Percentiles rank a stretch among this genome's conserved stretches.
These are phyloP conservation scores for Trachops cirrhosus DNA, from an alignment of 2,797 vertebrate species.

Conservation along the genomic window DNA sequence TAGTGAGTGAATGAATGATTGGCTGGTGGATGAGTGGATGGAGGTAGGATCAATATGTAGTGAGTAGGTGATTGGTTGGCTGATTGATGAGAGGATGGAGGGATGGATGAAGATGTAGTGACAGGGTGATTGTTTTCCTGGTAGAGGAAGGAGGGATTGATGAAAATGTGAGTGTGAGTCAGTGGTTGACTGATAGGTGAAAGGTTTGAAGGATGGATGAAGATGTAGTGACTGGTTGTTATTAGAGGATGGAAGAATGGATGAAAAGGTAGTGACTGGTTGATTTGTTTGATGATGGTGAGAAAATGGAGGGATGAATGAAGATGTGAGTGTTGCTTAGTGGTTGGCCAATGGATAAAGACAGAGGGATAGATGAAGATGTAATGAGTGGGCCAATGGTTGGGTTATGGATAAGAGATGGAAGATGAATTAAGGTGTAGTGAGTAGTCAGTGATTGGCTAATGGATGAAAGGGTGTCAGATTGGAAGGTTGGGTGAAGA, in stretches of 20 bases:
- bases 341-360: not conserved
- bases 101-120: not conserved
- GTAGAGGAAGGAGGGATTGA: no score
- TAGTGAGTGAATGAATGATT: not conserved
- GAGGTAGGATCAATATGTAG: not conserved
- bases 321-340: not conserved
- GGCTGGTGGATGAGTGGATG: no score
- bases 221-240: not conserved
- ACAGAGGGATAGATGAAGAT: not conserved
- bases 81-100: not conserved
- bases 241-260: not conserved
- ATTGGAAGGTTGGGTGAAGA: not conserved
- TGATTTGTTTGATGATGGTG: not conserved
- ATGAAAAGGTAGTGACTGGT: not conserved
- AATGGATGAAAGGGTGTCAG: no score
- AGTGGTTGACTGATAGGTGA: not conserved
- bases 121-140: no score
- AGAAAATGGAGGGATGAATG: not conserved
- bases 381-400: not conserved
- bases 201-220: not conserved
- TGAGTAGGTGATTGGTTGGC: not conserved
- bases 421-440: not conserved
- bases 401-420: not conserved
- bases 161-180: not conserved
- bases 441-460: not conserved